Evolutionary conservation across 2,113 vertebrate genomes (phyloP).

Genomic region (Thamnophis sirtalis): DNA sequence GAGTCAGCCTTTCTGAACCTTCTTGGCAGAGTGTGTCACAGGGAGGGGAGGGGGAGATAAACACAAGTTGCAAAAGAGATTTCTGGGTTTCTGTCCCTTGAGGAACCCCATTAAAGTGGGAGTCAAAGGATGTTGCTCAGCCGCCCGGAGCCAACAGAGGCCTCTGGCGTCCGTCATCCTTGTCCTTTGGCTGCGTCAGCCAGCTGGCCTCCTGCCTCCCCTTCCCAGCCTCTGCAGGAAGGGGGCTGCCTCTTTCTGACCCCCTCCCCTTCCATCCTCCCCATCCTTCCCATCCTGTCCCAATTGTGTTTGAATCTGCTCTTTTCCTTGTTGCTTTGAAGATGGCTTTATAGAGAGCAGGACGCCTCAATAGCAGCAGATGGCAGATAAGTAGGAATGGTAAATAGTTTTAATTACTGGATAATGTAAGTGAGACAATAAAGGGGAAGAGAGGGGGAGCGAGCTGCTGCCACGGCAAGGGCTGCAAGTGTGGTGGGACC

Average conservation of each 20-base stretch:
- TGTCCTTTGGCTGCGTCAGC: neutral
- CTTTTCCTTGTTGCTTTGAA: constrained; percentile 47
- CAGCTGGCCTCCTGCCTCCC: neutral
- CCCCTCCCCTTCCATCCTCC: neutral
- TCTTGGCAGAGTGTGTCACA: neutral
- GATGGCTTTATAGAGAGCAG: constrained; percentile 68
- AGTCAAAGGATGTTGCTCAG: neutral
- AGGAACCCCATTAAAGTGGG: neutral
- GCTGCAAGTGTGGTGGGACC: constrained; percentile 69
- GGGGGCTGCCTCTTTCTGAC: neutral
- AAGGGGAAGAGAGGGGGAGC: constrained; percentile 71
- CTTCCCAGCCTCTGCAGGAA: neutral
- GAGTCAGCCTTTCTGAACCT: neutral
- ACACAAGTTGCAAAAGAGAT: neutral
- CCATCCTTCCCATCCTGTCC: neutral
- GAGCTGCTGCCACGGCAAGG: constrained; percentile 72
- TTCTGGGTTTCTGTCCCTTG: neutral
- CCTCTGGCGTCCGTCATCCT: neutral
- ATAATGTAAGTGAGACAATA: constrained; percentile 82
- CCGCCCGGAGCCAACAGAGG: no score
- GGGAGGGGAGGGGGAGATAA: neutral
- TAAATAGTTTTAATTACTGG: constrained; percentile 88
- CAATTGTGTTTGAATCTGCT: constrained; percentile 29
- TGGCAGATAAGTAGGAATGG: constrained; percentile 82
- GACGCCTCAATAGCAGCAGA: constrained; percentile 70